Base-by-base conservation (phyloP, 2,113 vertebrate genomes). In the Cebus imitator region DNA sequence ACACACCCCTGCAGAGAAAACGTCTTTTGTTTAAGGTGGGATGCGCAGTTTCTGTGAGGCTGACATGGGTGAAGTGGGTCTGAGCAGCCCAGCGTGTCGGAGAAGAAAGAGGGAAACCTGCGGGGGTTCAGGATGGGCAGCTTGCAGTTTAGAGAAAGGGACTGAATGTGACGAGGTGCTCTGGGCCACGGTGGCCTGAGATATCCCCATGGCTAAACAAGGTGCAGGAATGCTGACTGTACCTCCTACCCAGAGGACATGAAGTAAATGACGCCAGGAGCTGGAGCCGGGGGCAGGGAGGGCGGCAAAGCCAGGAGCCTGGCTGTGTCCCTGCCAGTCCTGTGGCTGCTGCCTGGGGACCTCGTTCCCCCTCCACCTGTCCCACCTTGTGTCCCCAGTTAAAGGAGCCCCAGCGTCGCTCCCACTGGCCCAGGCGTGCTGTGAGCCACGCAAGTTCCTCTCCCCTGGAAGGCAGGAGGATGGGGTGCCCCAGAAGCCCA, bases 1-100 rank as follows among this genome's bases (percentile, higher is more conserved):
- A 16, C 35, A 40, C 32, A 55, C 0, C 1, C 16, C 32, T 68
- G 66, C 66, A n/a, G 32, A 58, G 23, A 4, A 52, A 58, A n/a
- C 8, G 6, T 4, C 52, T 25, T 40, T 57, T 25, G 27, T 27
- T 4, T 37, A 8, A 30, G 55, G 7, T 8, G 17, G 6, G 79
- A 17, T 0, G 48, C 6, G 21, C 25, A 8, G 78, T 57, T 2
- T 6, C 12, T 1, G 1, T n/a, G 50, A 55, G 48, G 50, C 32
- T 55, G 35, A 20, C 45, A n/a, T 1, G 18, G 21, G 78, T 12
- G 9, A n/a, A 23, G 2, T 13, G 18, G 3, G 3, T 55, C 7
- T 55, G 27, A 7, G 4, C 35, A 14, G 27, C 32, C n/a, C 52
- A 14, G 50, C 2, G 0, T 5, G 52, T 25, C 14, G 0, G 11